Conservation (phyloP, 2,797 vertebrate species). For the Tapirus indicus region DNA sequence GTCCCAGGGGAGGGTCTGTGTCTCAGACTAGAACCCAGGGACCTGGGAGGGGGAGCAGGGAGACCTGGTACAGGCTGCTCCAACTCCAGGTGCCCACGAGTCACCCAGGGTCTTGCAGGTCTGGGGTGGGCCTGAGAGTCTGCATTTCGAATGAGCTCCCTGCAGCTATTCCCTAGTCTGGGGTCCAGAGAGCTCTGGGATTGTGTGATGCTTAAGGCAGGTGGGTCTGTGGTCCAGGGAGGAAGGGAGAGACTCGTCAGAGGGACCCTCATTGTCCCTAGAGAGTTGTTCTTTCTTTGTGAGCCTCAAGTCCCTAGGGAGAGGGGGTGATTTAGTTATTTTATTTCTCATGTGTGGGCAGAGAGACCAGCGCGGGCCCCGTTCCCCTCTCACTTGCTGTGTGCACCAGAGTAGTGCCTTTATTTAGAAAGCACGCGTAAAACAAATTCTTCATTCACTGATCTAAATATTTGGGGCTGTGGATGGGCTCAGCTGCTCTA, state of each 20-base stretch:
- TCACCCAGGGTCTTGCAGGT: too few relatives aligned
- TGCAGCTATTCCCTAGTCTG: too few relatives aligned
- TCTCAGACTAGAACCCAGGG: too few relatives aligned
- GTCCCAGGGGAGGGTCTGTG: too few relatives aligned
- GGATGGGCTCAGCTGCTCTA: neutral
- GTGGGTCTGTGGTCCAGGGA: neutral
- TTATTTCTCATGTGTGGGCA: neutral
- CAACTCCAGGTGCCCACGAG: too few relatives aligned
- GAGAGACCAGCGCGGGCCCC: neutral
- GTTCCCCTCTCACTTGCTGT: accelerated
- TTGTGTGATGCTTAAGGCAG: neutral
- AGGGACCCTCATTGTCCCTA: neutral
- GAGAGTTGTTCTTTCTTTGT: neutral
- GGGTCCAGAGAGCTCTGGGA: neutral
- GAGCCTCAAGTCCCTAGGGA: neutral
- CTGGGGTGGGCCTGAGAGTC: too few relatives aligned
- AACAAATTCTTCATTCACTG: too few relatives aligned
- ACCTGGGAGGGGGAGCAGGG: too few relatives aligned
- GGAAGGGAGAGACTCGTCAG: accelerated
- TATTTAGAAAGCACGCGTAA: neutral
- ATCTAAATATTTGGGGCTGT: neutral
- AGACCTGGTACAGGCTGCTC: too few relatives aligned
- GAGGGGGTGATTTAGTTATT: accelerated
- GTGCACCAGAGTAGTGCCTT: neutral
- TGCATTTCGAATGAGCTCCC: too few relatives aligned